These are phyloP conservation scores for Buphagus erythrorhynchus DNA, from an alignment of 2,797 vertebrate genomes.

Conservation along the genomic window DNA sequence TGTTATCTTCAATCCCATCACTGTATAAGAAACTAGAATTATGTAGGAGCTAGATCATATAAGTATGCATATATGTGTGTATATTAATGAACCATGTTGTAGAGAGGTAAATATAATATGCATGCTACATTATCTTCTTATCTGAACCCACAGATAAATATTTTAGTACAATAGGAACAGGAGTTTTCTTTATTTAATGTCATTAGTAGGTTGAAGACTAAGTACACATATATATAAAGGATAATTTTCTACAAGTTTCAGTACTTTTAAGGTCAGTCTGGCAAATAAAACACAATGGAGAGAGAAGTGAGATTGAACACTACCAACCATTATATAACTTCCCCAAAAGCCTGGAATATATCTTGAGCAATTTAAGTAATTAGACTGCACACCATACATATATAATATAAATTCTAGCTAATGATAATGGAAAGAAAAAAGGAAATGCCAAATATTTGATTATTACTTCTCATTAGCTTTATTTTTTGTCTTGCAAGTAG, in stretches of 20 bases:
- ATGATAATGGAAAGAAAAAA: conserved; percentile 16
- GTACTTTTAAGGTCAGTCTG: not conserved
- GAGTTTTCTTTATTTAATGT: not conserved
- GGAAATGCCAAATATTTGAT: conserved; percentile 10
- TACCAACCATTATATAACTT: not conserved
- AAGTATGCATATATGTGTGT: not conserved
- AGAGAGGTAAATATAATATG: not conserved
- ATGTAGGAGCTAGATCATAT: not conserved
- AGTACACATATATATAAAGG: not conserved
- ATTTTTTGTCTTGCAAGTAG: not conserved
- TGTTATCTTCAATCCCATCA: not conserved
- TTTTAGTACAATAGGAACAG: not conserved
- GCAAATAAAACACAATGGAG: not conserved
- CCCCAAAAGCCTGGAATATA: not conserved
- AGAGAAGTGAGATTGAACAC: not conserved
- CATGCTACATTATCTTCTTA: not conserved
- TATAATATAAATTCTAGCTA: not conserved
- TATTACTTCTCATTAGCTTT: not conserved
- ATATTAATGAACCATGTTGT: not conserved
- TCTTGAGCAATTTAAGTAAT: conserved; percentile 28
- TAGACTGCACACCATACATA: not conserved
- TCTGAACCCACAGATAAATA: not conserved
- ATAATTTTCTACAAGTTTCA: not conserved
- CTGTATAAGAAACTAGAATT: not conserved
- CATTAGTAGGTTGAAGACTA: not conserved